phyloP scores from a whole-genome alignment of 1,140 invertebrate species.

The Atta colombica region DNA sequence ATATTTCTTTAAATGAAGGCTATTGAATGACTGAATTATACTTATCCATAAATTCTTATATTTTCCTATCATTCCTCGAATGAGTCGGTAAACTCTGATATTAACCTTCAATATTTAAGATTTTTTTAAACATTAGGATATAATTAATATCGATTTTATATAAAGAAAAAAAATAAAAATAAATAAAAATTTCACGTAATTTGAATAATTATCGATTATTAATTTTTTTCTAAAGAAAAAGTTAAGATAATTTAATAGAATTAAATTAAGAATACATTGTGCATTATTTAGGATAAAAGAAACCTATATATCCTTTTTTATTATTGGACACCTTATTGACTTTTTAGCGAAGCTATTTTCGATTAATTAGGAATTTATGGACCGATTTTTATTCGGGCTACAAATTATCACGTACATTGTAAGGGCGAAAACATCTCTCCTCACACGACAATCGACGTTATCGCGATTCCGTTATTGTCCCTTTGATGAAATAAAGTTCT shows the following conservation, averaged over 20 bases:
- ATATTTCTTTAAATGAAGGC: conserved; percentile 43
- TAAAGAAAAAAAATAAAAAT: neutral
- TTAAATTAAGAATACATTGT: neutral
- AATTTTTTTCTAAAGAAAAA: neutral
- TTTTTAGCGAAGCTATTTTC: neutral
- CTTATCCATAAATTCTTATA: conserved; percentile 4
- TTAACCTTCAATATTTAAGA: neutral
- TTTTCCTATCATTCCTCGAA: neutral
- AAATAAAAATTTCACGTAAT: neutral
- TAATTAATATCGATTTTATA: neutral
- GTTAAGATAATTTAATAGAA: neutral
- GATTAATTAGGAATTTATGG: conserved; percentile 15
- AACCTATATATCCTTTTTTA: neutral
- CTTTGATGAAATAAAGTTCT: conserved; percentile 78
- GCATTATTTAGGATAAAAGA: neutral
- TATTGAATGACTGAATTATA: neutral
- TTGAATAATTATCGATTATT: neutral
- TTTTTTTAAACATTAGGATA: neutral
- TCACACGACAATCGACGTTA: conserved; percentile 66
- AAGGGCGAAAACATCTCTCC: conserved; percentile 23
- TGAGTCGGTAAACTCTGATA: neutral
- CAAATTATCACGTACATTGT: conserved; percentile 69
- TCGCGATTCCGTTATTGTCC: conserved; percentile 75
- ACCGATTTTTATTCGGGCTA: conserved; percentile 56
- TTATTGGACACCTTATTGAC: neutral